phyloP scores from a whole-genome alignment of 2,113 vertebrate species.

The Haliaeetus leucogaster region DNA sequence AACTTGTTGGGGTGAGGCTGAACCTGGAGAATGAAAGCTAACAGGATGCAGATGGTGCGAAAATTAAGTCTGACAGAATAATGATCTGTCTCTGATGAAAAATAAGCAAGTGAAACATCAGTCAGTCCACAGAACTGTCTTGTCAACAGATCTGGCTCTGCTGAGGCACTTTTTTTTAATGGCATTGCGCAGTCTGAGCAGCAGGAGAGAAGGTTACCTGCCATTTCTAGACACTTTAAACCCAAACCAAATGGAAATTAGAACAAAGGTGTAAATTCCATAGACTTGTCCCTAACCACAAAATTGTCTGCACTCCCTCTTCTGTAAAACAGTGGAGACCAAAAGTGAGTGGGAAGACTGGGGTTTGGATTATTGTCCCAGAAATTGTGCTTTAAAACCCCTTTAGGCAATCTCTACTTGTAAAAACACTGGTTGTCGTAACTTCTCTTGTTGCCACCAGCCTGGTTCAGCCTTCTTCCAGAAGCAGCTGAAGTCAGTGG shows the following conservation, averaged over 20 bases:
- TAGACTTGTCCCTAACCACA: background rate
- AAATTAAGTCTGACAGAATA: constrained; percentile 14
- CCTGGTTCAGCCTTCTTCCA: background rate
- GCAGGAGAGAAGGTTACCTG: background rate
- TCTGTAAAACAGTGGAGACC: background rate
- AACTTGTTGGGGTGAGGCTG: background rate
- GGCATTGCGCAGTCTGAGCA: background rate
- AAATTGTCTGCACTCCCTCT: background rate
- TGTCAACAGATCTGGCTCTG: background rate
- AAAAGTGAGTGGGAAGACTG: background rate
- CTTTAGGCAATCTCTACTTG: background rate
- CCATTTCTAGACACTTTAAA: background rate
- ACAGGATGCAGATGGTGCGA: constrained; percentile 55
- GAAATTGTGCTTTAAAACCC: background rate
- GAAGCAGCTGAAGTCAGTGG: background rate
- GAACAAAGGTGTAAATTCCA: background rate
- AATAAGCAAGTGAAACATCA: constrained; percentile 11
- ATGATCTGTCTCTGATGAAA: constrained; percentile 10
- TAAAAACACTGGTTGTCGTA: background rate
- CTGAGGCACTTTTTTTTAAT: background rate
- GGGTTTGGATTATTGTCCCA: background rate
- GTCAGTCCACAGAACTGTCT: background rate
- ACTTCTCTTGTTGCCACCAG: background rate
- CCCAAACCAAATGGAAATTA: background rate
- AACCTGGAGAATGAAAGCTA: constrained; percentile 14